Evolutionary conservation across 2,797 vertebrate species (phyloP), one percentile per base, ranked within the genome.

Genomic region (Gymnothorax reevesii): DNA sequence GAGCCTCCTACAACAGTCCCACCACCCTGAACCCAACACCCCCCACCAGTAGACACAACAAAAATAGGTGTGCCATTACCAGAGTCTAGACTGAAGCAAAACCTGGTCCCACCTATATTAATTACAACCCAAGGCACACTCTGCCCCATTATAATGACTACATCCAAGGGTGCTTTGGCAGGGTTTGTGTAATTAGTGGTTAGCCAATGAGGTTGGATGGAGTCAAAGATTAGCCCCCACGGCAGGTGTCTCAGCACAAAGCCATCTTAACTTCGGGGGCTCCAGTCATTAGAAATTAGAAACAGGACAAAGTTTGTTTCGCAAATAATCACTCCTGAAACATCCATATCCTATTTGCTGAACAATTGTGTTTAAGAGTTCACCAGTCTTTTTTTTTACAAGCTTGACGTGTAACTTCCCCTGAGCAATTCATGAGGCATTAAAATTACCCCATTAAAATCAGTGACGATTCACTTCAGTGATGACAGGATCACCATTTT

Each of bases 41-140:
- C 54, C 4, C 13, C 5, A 15, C 0, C 25, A 22, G 54, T 5
- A 82, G 55, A 82, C 79, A 55, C 54, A 82, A 77, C 25, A 25
- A 7, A n/a, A 22, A 25, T 25, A 22, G 49, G 55, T 55, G 20
- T 82, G 79, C 54, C 13, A 55, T 57, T 82, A 82, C 25, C 25
- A 20, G 52, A 54, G 79, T 82, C 52, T 82, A 82, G 55, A 82
- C 79, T 55, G 13, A 57, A 80, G 77, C 42, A 55, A 52, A 80
- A 82, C 20, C 25, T 82, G 52, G 79, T 57, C 27, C 79, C 79
- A 82, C 79, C 79, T 54, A 57, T 57, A 82, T 57, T 82, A 82
- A 82, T 55, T 57, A 82, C 54, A 57, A 82, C 79, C 20, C 27
- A n/a, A 57, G 54, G 79, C 79, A 9, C 79, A 25, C 33, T 77